These are phyloP conservation scores for Sinhomidia bicolor DNA, from an alignment of 2,888 invertebrate genomes.

Conservation along the genomic window DNA sequence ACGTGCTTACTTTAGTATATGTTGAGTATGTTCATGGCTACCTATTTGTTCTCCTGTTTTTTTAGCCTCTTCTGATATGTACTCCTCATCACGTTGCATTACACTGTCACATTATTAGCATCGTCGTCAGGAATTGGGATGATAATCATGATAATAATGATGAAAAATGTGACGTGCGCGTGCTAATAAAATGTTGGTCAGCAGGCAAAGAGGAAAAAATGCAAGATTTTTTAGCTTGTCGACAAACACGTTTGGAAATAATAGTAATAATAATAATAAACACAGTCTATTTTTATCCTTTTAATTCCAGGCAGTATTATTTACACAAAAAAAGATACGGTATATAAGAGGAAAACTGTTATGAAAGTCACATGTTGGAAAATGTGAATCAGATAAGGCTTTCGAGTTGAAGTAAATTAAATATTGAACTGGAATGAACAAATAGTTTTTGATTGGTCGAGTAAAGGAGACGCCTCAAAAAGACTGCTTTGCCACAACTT, in stretches of 20 bases:
- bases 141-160: background rate
- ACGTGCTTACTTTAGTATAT: too few species aligned
- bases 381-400: background rate
- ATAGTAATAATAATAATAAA: background rate
- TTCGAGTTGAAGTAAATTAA: background rate
- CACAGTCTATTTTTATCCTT: background rate
- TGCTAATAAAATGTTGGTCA: background rate
- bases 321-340: background rate
- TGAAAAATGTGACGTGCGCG: background rate
- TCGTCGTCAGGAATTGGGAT: background rate
- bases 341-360: too few species aligned
- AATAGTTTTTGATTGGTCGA: too few species aligned
- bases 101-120: background rate
- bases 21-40: background rate
- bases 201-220: background rate
- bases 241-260: background rate
- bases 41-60: background rate
- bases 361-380: constrained; percentile 13
- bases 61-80: background rate
- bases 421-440: background rate
- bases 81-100: background rate
- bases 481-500: too few species aligned
- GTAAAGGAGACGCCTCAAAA: too few species aligned
- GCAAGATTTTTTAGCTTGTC: background rate
- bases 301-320: background rate